Conservation (phyloP, 2,113 vertebrate species). For the Nycticebus coucang region DNA sequence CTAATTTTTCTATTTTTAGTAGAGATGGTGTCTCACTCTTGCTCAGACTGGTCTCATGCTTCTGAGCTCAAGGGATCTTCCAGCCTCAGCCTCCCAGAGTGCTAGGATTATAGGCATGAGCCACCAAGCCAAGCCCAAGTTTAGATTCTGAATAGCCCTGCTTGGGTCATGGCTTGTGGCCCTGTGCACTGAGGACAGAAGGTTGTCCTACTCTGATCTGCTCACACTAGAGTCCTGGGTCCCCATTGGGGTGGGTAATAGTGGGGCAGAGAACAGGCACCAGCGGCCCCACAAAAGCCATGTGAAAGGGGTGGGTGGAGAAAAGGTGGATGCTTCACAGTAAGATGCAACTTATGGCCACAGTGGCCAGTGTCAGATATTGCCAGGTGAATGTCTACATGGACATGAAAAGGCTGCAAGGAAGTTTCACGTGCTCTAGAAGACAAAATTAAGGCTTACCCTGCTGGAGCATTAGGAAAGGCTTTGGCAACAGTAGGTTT, state of each 20-base stretch:
- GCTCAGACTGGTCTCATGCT: too few species aligned
- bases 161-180: neutral
- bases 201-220: neutral
- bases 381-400: rapidly evolving
- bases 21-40: too few species aligned
- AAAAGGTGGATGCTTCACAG: neutral
- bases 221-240: neutral
- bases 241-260: too few species aligned
- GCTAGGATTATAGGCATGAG: too few species aligned
- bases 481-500: too few species aligned
- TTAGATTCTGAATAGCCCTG: neutral
- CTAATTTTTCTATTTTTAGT: too few species aligned
- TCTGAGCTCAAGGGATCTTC: too few species aligned
- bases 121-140: neutral
- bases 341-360: neutral
- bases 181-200: rapidly evolving
- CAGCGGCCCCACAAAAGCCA: neutral
- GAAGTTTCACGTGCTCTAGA: neutral
- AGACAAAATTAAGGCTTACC: neutral
- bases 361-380: too few species aligned
- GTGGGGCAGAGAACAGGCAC: neutral
- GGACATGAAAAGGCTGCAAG: neutral
- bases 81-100: too few species aligned
- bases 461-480: neutral
- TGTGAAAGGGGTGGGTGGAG: neutral